Percentiles rank a stretch among this genome's conserved stretches.
phyloP scores from a whole-genome alignment of 2,888 invertebrate species.

The Brachyptera risi region DNA sequence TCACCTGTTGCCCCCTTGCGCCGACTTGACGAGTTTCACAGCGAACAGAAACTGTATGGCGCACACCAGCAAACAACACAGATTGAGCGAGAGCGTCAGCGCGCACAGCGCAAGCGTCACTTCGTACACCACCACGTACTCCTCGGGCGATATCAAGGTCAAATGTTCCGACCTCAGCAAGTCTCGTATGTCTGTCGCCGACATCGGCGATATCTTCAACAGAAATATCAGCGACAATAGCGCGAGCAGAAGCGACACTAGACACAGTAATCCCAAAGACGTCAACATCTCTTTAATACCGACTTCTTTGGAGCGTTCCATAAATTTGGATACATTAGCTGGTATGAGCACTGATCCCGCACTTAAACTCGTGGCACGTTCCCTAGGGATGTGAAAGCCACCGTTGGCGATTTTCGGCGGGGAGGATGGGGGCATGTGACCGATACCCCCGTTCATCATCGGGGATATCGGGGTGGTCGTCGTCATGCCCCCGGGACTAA shows the following conservation, averaged over 20 bases:
- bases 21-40: slow-evolving; percentile 83
- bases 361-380: slow-evolving; percentile 29
- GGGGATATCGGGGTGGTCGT: slow-evolving; percentile 39
- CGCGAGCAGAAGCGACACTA: slow-evolving; percentile 80
- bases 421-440: slow-evolving; percentile 36
- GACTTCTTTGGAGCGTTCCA: slow-evolving; percentile 47
- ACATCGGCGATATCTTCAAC: slow-evolving; percentile 73
- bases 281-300: slow-evolving; percentile 77
- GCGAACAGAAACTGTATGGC: slow-evolving; percentile 92
- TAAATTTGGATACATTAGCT: slow-evolving; percentile 31
- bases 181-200: slow-evolving; percentile 49
- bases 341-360: slow-evolving; percentile 28
- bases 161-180: slow-evolving; percentile 53
- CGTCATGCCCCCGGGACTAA: slow-evolving; percentile 53
- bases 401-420: slow-evolving; percentile 48
- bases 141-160: slow-evolving; percentile 63
- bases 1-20: slow-evolving; percentile 69
- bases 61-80: slow-evolving; percentile 89
- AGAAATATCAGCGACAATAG: slow-evolving; percentile 79
- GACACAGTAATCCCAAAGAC: slow-evolving; percentile 77
- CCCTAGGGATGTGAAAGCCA: slow-evolving; percentile 56
- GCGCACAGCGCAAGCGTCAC: slow-evolving; percentile 87
- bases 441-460: slow-evolving; percentile 51
- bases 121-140: slow-evolving; percentile 85
- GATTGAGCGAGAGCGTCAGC: slow-evolving; percentile 79